phyloP scores from a whole-genome alignment of 2,113 vertebrate species.

The Daubentonia madagascariensis region DNA sequence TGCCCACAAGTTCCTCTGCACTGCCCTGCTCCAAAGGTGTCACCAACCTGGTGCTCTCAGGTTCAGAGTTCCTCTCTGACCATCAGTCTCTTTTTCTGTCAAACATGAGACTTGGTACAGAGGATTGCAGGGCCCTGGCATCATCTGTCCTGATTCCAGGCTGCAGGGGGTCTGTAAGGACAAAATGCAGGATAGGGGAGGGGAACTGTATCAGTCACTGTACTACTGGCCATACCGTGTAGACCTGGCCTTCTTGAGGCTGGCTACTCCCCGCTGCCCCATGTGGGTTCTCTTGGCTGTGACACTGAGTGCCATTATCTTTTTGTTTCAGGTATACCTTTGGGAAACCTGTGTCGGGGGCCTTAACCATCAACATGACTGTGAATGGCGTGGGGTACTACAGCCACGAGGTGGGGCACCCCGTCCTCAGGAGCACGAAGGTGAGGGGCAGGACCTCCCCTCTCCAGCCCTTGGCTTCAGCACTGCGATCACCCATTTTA shows the following conservation, averaged over 20 bases:
- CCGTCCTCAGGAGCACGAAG: conserved; percentile 91
- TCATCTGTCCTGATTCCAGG: not conserved
- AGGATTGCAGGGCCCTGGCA: not conserved
- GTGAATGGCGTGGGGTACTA: conserved; percentile 96
- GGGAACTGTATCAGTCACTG: fast-evolving
- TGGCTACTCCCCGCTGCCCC: not conserved
- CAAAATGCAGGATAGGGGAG: too few species aligned
- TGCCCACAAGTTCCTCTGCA: not conserved
- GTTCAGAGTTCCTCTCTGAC: not conserved
- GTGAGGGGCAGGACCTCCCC: conserved; percentile 78
- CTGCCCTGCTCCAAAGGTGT: not conserved
- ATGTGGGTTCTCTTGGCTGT: not conserved
- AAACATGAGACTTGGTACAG: not conserved
- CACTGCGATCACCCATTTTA: fast-evolving
- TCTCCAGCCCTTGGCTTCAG: not conserved
- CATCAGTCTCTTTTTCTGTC: not conserved
- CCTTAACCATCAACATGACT: conserved; percentile 92
- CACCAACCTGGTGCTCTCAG: not conserved
- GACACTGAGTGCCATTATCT: not conserved
- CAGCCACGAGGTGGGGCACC: conserved; percentile 92
- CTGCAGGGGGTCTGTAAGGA: not conserved
- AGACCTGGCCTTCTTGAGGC: not conserved
- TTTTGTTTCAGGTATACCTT: conserved; percentile 90
- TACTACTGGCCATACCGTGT: not conserved
- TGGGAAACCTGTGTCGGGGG: conserved; percentile 92